These are phyloP conservation scores for Sarcophaga variegata DNA, from an alignment of 2,888 invertebrate genomes.

Conservation along the genomic window DNA sequence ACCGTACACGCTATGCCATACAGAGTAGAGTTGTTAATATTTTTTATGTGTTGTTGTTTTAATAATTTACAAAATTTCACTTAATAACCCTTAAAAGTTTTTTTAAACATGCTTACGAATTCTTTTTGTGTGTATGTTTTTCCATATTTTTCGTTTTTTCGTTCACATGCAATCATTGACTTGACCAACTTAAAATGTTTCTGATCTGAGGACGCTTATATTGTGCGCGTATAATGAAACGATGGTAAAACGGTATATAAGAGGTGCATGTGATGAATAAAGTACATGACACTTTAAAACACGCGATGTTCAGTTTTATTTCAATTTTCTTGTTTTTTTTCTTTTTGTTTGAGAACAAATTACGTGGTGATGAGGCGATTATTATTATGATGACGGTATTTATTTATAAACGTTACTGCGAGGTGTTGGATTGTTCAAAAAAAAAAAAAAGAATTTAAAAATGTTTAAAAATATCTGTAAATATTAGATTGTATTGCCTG, in stretches of 20 bases:
- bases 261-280: constrained; percentile 45
- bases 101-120: background rate
- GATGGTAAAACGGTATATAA: constrained; percentile 2
- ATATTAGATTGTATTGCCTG: too few species aligned
- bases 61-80: background rate
- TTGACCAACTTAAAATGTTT: background rate
- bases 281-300: constrained; percentile 63
- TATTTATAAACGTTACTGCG: constrained; percentile 21
- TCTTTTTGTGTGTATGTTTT: background rate
- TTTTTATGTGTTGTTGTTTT: background rate
- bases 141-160: background rate
- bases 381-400: constrained; percentile 51
- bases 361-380: constrained; percentile 56
- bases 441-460: constrained; percentile 3
- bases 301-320: constrained; percentile 49
- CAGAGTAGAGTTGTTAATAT: background rate
- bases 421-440: constrained; percentile 32
- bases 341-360: constrained; percentile 34
- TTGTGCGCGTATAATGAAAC: background rate
- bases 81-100: background rate
- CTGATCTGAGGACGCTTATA: background rate
- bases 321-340: background rate
- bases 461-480: background rate
- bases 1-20: background rate
- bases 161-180: background rate